phyloP scores from a whole-genome alignment of 1,140 invertebrate species.

The Brevipalpus yothersi region DNA sequence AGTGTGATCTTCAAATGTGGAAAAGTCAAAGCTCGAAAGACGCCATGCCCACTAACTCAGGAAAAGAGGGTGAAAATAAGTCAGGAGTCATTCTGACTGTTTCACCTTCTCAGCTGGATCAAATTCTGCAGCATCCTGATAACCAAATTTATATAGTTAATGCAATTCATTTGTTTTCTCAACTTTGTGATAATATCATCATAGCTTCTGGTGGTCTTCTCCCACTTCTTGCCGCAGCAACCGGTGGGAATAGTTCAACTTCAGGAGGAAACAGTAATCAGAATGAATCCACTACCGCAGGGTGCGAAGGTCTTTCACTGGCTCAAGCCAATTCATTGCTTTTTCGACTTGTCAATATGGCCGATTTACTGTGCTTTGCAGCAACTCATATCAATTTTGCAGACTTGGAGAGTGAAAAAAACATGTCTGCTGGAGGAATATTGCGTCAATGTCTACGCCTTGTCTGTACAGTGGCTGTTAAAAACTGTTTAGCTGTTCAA shows the following conservation, averaged over 20 bases:
- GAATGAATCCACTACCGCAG: not conserved
- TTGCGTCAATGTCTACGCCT: conserved; percentile 80
- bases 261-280: not conserved
- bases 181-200: conserved; percentile 92
- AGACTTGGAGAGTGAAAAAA: conserved; percentile 95
- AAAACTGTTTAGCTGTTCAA: conserved; percentile 50
- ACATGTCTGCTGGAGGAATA: conserved; percentile 98
- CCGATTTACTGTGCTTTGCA: conserved; percentile 92
- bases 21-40: conserved; percentile 15
- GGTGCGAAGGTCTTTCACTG: conserved; percentile 4
- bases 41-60: not conserved
- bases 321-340: conserved; percentile 40
- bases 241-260: conserved; percentile 18
- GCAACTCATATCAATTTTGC: conserved; percentile 78
- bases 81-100: not conserved
- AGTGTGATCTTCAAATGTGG: conserved; percentile 90
- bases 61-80: not conserved
- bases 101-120: conserved; percentile 3
- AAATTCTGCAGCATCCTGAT: conserved; percentile 26
- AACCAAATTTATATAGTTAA: conserved; percentile 98
- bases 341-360: conserved; percentile 87
- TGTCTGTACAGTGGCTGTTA: conserved; percentile 90
- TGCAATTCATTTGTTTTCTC: conserved; percentile 94
- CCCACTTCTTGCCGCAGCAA: conserved; percentile 85
- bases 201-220: conserved; percentile 93